Evolutionary conservation across 2,113 vertebrate species (phyloP).

Genomic region (Empidonax alnorum): DNA sequence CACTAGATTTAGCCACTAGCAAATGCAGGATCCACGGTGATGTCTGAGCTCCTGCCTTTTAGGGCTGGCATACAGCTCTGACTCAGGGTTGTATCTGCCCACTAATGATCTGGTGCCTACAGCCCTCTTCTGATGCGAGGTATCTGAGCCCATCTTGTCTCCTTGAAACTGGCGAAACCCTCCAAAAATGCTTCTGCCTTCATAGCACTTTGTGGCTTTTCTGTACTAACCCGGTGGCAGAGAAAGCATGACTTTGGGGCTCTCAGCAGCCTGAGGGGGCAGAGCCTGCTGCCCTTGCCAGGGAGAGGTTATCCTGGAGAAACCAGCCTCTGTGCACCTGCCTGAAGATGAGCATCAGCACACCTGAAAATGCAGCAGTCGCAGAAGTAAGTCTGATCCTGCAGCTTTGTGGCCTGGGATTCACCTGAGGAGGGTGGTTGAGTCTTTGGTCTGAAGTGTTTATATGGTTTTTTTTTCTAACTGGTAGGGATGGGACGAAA

Average conservation of each 20-base stretch:
- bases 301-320: not conserved
- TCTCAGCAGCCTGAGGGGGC: not conserved
- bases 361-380: constrained; percentile 37
- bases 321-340: not conserved
- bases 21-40: constrained; percentile 49
- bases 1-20: constrained; percentile 67
- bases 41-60: constrained; percentile 66
- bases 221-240: not conserved
- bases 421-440: not conserved
- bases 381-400: constrained; percentile 26
- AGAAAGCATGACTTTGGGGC: not conserved
- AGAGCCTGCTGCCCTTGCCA: not conserved
- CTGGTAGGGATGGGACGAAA: not conserved
- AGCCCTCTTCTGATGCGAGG: constrained; percentile 1
- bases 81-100: constrained; percentile 61
- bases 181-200: not conserved
- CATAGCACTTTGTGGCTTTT: not conserved
- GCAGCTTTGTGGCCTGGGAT: not conserved
- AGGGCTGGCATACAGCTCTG: constrained; percentile 60
- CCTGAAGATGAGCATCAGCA: constrained; percentile 31
- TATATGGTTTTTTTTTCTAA: not conserved
- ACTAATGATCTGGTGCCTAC: constrained; percentile 48
- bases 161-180: constrained; percentile 3
- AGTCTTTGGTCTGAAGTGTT: not conserved
- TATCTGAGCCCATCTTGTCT: constrained; percentile 23